These are phyloP conservation scores for Drosophila cardini DNA, from an alignment of 1,140 invertebrate genomes.

Conservation along the genomic window DNA sequence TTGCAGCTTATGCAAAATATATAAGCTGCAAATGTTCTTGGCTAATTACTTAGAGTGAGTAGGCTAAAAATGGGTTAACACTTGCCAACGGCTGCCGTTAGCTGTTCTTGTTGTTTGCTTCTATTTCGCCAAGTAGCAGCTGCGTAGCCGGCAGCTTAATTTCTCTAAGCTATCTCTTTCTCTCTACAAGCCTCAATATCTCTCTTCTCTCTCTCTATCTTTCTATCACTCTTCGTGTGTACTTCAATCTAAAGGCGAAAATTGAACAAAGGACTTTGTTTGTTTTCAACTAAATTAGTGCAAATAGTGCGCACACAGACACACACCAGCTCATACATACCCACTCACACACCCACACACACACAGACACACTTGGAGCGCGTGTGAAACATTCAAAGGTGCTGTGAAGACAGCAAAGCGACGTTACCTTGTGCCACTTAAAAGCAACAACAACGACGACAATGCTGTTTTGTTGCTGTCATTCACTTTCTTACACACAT, in stretches of 20 bases:
- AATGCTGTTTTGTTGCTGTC: constrained; percentile 57
- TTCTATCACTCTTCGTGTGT: constrained; percentile 21
- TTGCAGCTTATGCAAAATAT: constrained; percentile 56
- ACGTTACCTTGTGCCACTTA: constrained; percentile 81
- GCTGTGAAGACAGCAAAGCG: constrained; percentile 49
- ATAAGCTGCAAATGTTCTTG: constrained; percentile 69
- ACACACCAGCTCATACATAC: constrained; percentile 42
- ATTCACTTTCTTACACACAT: constrained; percentile 61
- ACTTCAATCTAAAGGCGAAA: constrained; percentile 75
- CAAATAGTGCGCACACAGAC: constrained; percentile 73
- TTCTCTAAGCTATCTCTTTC: constrained; percentile 38
- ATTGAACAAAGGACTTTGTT: constrained; percentile 82
- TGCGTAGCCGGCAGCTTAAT: constrained; percentile 55
- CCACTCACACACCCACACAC: neutral
- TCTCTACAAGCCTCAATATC: constrained; percentile 3
- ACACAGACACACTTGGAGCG: constrained; percentile 47
- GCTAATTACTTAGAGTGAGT: constrained; percentile 69
- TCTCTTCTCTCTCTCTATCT: constrained; percentile 26
- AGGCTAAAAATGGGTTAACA: constrained; percentile 73
- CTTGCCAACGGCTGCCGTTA: constrained; percentile 54
- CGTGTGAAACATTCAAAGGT: constrained; percentile 36
- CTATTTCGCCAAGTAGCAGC: constrained; percentile 37
- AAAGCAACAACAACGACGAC: constrained; percentile 53
- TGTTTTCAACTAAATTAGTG: constrained; percentile 84
- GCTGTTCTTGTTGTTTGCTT: constrained; percentile 38